A percentile compares a stretch with the other conserved stretches of the same genome.
These are phyloP conservation scores for Mythimna ferrago DNA, from an alignment of 2,888 invertebrate genomes.

Conservation along the genomic window DNA sequence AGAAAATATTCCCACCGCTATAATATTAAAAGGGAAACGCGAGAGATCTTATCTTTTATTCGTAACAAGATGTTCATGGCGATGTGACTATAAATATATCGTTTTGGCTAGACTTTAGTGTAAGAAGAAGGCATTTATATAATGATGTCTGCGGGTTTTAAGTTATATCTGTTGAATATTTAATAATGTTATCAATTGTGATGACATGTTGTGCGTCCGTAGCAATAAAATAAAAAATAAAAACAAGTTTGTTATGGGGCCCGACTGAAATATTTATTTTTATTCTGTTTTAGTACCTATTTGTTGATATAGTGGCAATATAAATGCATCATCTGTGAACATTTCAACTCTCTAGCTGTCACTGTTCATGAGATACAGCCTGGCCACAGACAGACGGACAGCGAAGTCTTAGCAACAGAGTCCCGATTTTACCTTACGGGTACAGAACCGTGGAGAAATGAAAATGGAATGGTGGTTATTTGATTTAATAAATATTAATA, in stretches of 20 bases:
- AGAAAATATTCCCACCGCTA: slow-evolving; percentile 28
- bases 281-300: too few species aligned
- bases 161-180: not conserved
- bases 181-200: not conserved
- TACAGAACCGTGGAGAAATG: too few species aligned
- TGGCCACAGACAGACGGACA: too few species aligned
- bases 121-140: slow-evolving; percentile 21
- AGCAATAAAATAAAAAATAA: too few species aligned
- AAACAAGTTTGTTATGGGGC: not conserved
- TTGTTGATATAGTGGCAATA: too few species aligned
- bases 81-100: slow-evolving; percentile 7
- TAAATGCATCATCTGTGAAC: too few species aligned
- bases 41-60: slow-evolving; percentile 20
- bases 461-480: too few species aligned
- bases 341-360: too few species aligned
- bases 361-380: too few species aligned
- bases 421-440: too few species aligned
- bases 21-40: slow-evolving; percentile 49
- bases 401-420: too few species aligned
- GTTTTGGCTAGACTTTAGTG: slow-evolving; percentile 16
- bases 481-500: too few species aligned
- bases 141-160: not conserved
- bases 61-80: slow-evolving; percentile 23
- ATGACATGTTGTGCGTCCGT: not conserved
- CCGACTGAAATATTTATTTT: not conserved